A percentile compares a stretch with the other conserved stretches of the same genome.
phyloP scores from a whole-genome alignment of 2,113 vertebrate genomes.

The Scopus umbretta region DNA sequence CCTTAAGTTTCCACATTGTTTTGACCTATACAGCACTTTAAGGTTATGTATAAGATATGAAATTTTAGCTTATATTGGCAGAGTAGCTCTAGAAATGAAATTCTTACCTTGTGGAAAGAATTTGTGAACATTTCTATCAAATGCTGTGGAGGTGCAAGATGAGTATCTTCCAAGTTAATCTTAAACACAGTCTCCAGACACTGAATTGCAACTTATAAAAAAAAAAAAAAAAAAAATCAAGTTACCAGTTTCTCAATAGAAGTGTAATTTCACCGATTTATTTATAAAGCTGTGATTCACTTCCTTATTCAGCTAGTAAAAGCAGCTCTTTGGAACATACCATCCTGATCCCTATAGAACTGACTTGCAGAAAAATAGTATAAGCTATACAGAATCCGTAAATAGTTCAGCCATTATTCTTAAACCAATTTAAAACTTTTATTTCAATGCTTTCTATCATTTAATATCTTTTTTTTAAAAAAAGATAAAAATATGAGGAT shows the following conservation, averaged over 20 bases:
- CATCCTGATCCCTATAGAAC: neutral
- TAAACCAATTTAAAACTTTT: neutral
- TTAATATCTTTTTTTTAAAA: neutral
- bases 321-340: neutral
- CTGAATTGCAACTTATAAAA: slow-evolving; percentile 88
- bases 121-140: slow-evolving; percentile 91
- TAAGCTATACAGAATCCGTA: neutral
- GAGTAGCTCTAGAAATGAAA: neutral
- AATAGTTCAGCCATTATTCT: neutral
- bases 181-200: slow-evolving; percentile 98
- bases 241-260: neutral
- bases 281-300: neutral
- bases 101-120: slow-evolving; percentile 86
- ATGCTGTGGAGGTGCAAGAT: slow-evolving; percentile 85
- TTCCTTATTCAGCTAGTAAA: neutral
- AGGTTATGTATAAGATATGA: neutral
- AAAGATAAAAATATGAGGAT: neutral
- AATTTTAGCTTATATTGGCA: neutral
- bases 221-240: no score
- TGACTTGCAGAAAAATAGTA: neutral
- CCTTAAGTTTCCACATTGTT: neutral
- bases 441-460: neutral
- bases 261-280: neutral
- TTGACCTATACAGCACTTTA: neutral
- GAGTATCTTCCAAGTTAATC: slow-evolving; percentile 87